Conservation (phyloP, 2,113 vertebrate species). For the Guaruba guarouba region DNA sequence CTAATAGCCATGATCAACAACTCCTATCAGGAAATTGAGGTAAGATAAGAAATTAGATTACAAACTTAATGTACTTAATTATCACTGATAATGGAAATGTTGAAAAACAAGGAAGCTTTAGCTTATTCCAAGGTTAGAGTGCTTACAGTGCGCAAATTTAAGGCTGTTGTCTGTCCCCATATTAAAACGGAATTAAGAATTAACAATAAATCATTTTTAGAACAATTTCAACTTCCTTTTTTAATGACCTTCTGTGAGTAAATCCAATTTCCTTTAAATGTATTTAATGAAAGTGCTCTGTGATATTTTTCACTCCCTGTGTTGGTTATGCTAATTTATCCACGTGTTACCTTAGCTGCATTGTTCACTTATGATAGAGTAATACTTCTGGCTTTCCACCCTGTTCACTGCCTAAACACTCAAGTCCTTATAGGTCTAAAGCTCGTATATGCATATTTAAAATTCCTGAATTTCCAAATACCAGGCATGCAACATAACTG, state of each 20-base stretch:
- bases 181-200: background rate
- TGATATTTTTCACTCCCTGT: background rate
- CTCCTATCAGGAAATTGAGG: constrained; percentile 99
- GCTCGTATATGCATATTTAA: background rate
- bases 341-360: background rate
- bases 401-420: background rate
- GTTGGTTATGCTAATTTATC: background rate
- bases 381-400: background rate
- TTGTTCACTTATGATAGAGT: background rate
- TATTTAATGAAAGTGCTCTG: background rate
- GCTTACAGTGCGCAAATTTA: background rate
- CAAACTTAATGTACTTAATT: background rate
- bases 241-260: background rate
- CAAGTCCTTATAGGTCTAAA: background rate
- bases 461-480: background rate
- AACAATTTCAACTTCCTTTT: background rate
- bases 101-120: background rate
- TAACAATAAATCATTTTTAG: background rate
- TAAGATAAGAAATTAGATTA: constrained; percentile 56
- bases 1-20: constrained; percentile 99
- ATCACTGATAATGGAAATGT: background rate
- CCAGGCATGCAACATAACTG: background rate
- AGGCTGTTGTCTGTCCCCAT: background rate
- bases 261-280: background rate
- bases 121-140: background rate